Percentiles rank a stretch among this genome's conserved stretches.
These are phyloP conservation scores for Tonatia bakeri DNA, from an alignment of 2,113 vertebrate genomes.

Conservation along the genomic window DNA sequence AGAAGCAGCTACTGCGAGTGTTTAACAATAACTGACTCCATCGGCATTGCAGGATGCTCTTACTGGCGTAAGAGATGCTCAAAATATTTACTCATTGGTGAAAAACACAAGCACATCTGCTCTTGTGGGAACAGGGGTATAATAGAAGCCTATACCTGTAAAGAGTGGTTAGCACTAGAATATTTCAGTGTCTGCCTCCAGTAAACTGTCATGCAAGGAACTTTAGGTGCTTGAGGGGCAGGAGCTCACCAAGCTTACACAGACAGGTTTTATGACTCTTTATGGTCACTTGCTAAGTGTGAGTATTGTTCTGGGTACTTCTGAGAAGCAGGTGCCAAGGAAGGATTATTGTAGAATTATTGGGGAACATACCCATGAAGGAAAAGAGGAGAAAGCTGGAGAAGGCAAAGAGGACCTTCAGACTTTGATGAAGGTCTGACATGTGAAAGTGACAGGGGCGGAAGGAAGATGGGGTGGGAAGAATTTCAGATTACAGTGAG, in stretches of 20 bases:
- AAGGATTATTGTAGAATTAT: not conserved
- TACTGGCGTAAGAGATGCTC: constrained; percentile 3
- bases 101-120: not conserved
- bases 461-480: not conserved
- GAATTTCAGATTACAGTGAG: not conserved
- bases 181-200: not conserved
- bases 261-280: not conserved
- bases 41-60: not conserved
- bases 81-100: not conserved
- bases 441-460: not conserved
- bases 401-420: not conserved
- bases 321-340: not conserved
- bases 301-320: not conserved
- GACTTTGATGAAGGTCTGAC: not conserved
- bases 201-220: not conserved
- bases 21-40: not conserved
- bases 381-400: not conserved
- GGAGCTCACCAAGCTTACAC: not conserved
- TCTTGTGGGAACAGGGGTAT: not conserved
- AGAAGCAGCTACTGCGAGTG: not conserved
- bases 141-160: not conserved
- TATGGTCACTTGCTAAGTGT: not conserved
- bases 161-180: not conserved
- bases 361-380: not conserved
- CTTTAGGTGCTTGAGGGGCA: not conserved